Evolutionary conservation across 2,797 vertebrate genomes (phyloP), one percentile per base, ranked within the genome.

Genomic region (Muraenolepis orangiensis): DNA sequence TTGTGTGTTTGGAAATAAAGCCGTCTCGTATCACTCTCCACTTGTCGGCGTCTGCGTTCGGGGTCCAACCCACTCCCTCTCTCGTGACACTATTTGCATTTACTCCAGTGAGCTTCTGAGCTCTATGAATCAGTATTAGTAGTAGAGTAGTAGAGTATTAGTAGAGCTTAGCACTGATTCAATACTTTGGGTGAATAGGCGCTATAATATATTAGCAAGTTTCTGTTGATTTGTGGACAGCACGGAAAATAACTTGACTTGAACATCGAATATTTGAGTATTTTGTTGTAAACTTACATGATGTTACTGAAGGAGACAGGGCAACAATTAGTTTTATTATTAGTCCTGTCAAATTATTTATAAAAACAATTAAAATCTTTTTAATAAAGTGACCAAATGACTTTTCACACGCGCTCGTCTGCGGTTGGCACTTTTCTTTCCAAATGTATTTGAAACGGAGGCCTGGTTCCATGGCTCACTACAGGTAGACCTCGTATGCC

Each of bases 401-500:
- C n/a, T 38, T 64, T 61, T 23, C n/a, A 61, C 57, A 26, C n/a
- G 10, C 57, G 11, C n/a, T 1, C 26, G 57, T 61, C n/a, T 57
- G 57, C 32, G 8, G 73, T 76, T 77, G 87, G 83, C 82, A 86
- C 86, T 85, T 77, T 72, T 31, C n/a, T n/a, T n/a, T n/a, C n/a
- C 61, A 14, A 6, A 30, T 18, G 40, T 68, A 20, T 42, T 46
- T 38, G 13, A 20, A 7, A 20, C 13, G n/a, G 78, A 79, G 66
- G 64, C 81, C 82, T 74, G 68, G 78, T 64, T 64, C 3, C 13
- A 26, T 64, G n/a, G 76, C 84, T 77, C 80, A 74, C 74, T 64
- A 40, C 83, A 86, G 81, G 86, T 82, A 82, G 83, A 86, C 84
- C 77, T 78, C 64, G 76, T 84, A 77, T 61, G 76, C 76, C 85